These are phyloP conservation scores for Zeugodacus cucurbitae DNA, from an alignment of 1,140 invertebrate species.

Conservation along the genomic window DNA sequence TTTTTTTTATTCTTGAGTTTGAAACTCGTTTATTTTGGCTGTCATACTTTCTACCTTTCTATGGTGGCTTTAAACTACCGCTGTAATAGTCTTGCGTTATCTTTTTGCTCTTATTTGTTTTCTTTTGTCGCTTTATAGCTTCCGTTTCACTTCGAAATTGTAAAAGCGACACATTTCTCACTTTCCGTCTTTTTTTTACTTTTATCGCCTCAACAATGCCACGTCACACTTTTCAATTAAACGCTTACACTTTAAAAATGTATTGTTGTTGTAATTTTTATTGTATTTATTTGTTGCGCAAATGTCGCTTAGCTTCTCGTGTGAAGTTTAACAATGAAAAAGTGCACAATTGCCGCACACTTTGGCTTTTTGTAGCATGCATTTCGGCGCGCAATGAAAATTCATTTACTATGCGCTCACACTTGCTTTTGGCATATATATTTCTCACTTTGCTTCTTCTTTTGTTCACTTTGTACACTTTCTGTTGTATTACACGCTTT, in stretches of 20 bases:
- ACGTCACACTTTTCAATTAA: neutral
- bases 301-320: neutral
- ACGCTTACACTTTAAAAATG: neutral
- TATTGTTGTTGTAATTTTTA: neutral
- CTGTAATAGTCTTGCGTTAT: neutral
- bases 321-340: neutral
- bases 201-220: neutral
- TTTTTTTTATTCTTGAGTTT: neutral
- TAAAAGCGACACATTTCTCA: neutral
- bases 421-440: neutral
- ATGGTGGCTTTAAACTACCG: neutral
- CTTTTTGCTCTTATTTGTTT: neutral
- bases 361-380: slow-evolving; percentile 21
- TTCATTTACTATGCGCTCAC: neutral
- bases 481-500: neutral
- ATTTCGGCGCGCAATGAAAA: slow-evolving; percentile 11
- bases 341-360: neutral
- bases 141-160: neutral
- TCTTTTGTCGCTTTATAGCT: neutral
- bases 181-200: neutral
- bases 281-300: neutral
- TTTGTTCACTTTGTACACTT: neutral
- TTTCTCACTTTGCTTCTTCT: neutral
- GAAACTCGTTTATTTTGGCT: neutral
- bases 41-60: no score